These are phyloP conservation scores for Sisor rabdophorus DNA, from an alignment of 2,113 vertebrate genomes.

Conservation along the genomic window DNA sequence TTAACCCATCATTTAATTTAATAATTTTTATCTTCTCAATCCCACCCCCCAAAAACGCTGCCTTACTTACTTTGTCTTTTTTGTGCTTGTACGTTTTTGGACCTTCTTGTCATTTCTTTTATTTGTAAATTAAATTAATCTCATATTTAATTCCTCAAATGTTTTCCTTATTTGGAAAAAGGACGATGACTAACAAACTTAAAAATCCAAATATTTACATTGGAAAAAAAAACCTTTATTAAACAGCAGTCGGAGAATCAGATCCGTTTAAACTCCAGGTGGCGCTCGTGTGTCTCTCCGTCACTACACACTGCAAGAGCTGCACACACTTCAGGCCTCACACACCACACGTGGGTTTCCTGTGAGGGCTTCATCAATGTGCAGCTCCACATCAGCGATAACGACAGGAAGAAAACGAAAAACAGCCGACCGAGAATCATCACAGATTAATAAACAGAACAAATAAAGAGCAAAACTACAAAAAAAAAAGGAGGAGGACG, in stretches of 20 bases:
- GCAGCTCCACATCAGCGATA: conserved; percentile 58
- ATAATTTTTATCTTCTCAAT: no score
- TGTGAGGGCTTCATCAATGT: conserved; percentile 85
- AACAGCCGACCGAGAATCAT: conserved; percentile 25
- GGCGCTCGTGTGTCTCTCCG: conserved; percentile 53
- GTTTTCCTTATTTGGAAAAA: no score
- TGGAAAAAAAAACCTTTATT: background rate
- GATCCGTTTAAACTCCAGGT: background rate
- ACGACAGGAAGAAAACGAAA: conserved; percentile 37
- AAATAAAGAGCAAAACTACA: conserved; percentile 25
- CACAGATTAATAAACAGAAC: conserved; percentile 39
- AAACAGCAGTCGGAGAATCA: background rate
- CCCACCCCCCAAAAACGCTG: no score
- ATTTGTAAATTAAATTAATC: no score
- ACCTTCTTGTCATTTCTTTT: no score
- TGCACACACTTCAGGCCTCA: conserved; percentile 83
- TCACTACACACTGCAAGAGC: conserved; percentile 58
- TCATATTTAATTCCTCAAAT: no score
- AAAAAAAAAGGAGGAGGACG: background rate
- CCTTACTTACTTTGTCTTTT: no score
- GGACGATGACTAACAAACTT: no score
- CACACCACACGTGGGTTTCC: conserved; percentile 84
- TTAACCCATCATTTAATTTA: no score
- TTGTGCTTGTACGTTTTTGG: no score
- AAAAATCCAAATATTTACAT: background rate